Evolutionary conservation across 2,888 invertebrate genomes (phyloP), one percentile per base, ranked within the genome.

Genomic region (Ethmia dodecea): DNA sequence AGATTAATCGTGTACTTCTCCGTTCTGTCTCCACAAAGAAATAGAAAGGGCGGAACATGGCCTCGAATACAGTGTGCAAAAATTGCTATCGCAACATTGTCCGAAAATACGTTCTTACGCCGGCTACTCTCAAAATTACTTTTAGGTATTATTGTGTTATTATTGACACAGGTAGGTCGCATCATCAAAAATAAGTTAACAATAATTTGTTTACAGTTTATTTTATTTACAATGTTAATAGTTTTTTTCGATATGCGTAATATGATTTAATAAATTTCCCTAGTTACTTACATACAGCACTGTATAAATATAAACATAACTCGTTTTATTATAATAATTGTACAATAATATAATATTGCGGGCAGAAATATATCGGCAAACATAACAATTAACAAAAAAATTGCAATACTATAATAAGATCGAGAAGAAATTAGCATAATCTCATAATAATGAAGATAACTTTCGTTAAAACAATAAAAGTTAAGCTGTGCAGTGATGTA

Each of bases 1-100:
- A 84, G 84, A 75, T 79, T 66, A 57, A 67, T 71, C 68, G 75
- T 84, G 84, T 84, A 84, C 83, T 83, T 78, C 60, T 68, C 71
- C 49, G 60, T 75, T 76, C 64, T 45, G 54, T 61, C 60, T 66
- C 50, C 58, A 58, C 55, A 62, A 52, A 66, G 49, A 50, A 56
- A 55, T 55, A 61, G 49, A 53, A 55, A 67, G 74, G 70, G 73
- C 65, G 69, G 72, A 71, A 66, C 56, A 48, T 55, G 55, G 58
- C 59, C 52, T 26, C n/a, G 35, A 51, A 52, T 60, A 64, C 43
- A 55, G 56, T 57, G 47, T 64, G 57, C 53, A 61, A 57, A 55
- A 62, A 43, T 46, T 55, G 47, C 45, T 60, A 11, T 40, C 47
- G 48, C 45, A n/a, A n/a, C 54, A 60, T 50, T 47, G 47, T 54